phyloP scores from a whole-genome alignment of 2,113 vertebrate species.

The Noctilio leporinus region DNA sequence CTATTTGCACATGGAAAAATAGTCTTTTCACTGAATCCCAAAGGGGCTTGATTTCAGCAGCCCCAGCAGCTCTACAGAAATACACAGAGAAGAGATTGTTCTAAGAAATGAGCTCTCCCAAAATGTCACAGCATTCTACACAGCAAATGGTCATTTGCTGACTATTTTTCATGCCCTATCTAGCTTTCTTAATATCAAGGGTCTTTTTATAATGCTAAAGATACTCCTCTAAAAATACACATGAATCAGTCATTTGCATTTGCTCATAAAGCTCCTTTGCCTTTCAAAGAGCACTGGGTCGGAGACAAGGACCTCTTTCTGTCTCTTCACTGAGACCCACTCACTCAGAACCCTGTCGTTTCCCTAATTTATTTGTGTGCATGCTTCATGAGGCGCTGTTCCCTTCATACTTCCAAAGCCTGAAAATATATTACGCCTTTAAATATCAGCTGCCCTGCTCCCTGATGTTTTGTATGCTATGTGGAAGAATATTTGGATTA shows the following conservation, averaged over 20 bases:
- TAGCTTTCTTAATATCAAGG: slow-evolving; percentile 57
- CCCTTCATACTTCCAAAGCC: slow-evolving; percentile 2
- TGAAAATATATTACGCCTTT: slow-evolving; percentile 47
- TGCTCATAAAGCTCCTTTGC: slow-evolving; percentile 45
- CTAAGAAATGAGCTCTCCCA: slow-evolving; percentile 53
- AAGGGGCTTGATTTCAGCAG: slow-evolving; percentile 34
- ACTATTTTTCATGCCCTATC: slow-evolving; percentile 37
- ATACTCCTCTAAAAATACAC: slow-evolving; percentile 65
- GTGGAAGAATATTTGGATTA: background rate
- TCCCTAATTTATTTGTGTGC: slow-evolving; percentile 54
- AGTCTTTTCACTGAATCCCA: slow-evolving; percentile 47
- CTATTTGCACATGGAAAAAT: slow-evolving; percentile 52
- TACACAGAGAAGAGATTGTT: slow-evolving; percentile 63
- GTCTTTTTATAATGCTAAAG: slow-evolving; percentile 63
- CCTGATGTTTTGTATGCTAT: background rate
- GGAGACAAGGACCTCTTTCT: slow-evolving; percentile 61
- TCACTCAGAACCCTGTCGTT: slow-evolving; percentile 45
- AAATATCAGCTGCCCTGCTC: slow-evolving; percentile 20
- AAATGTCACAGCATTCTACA: slow-evolving; percentile 54
- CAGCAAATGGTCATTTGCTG: slow-evolving; percentile 44
- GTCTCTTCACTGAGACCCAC: slow-evolving; percentile 38
- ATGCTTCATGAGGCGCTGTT: background rate
- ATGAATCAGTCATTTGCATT: slow-evolving; percentile 67
- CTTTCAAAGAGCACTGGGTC: slow-evolving; percentile 53
- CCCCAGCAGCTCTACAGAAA: background rate